Evolutionary conservation across 2,797 vertebrate genomes (phyloP).

Genomic region (Syngnathus rostellatus): DNA sequence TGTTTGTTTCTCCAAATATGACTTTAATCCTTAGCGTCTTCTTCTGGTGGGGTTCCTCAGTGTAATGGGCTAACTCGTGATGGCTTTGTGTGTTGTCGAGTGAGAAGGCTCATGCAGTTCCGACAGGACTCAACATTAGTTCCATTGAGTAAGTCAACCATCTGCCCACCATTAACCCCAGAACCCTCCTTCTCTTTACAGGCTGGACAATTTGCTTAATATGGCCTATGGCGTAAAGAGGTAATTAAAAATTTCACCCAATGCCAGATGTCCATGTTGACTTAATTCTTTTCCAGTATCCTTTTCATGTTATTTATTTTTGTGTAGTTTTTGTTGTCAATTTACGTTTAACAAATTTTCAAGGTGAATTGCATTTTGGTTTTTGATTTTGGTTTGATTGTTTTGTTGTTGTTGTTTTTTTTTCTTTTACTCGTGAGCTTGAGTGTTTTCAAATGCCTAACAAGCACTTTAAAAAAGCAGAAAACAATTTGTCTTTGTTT

Average conservation of each 20-base stretch:
- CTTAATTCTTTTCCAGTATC: slow-evolving; percentile 81
- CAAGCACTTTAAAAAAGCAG: slow-evolving; percentile 45
- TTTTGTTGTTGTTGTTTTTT: slow-evolving; percentile 39
- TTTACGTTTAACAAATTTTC: slow-evolving; percentile 78
- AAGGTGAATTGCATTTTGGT: slow-evolving; percentile 62
- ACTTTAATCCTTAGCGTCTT: slow-evolving; percentile 13
- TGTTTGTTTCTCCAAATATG: slow-evolving; percentile 22
- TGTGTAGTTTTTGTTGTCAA: slow-evolving; percentile 84
- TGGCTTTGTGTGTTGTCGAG: slow-evolving; percentile 74
- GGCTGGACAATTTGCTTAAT: slow-evolving; percentile 99
- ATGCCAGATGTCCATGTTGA: slow-evolving; percentile 99
- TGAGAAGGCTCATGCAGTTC: slow-evolving; percentile 65
- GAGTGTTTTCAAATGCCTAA: slow-evolving; percentile 55
- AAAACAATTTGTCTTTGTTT: slow-evolving; percentile 72
- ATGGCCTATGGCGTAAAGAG: slow-evolving; percentile 99
- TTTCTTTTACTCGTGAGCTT: slow-evolving; percentile 49
- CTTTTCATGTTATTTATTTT: slow-evolving; percentile 69
- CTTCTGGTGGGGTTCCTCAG: slow-evolving; percentile 68
- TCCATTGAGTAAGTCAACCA: slow-evolving; percentile 99
- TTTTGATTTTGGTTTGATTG: slow-evolving; percentile 64
- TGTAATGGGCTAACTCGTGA: slow-evolving; percentile 71
- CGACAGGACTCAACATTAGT: slow-evolving; percentile 87
- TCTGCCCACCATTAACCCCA: slow-evolving; percentile 99
- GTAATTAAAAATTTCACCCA: slow-evolving; percentile 99
- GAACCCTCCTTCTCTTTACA: slow-evolving; percentile 99